These are phyloP conservation scores for Erebia palarica DNA, from an alignment of 2,888 invertebrate genomes.

Conservation along the genomic window DNA sequence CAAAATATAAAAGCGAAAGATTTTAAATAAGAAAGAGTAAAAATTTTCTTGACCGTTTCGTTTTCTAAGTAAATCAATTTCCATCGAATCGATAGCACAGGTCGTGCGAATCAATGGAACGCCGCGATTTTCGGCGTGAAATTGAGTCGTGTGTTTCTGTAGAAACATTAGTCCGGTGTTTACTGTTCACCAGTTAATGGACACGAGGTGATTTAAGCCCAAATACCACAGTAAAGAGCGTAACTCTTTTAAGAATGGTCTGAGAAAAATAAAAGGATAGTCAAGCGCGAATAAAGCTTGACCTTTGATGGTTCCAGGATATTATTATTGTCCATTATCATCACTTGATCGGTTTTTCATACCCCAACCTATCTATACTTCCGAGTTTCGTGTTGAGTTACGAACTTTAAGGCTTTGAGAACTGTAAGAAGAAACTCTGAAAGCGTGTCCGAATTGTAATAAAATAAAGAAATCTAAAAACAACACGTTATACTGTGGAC, in stretches of 20 bases:
- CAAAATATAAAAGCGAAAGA: background rate
- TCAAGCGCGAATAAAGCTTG: background rate
- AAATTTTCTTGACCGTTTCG: constrained; percentile 2
- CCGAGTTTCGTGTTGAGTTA: too few species aligned
- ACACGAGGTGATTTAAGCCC: constrained; percentile 44
- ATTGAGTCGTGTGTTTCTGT: constrained; percentile 36
- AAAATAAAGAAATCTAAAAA: too few species aligned
- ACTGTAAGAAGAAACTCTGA: too few species aligned
- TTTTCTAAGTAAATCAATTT: constrained; percentile 11
- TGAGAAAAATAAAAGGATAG: background rate
- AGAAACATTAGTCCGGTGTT: constrained; percentile 45
- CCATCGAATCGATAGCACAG: constrained; percentile 5
- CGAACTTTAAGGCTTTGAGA: too few species aligned
- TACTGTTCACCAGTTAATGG: constrained; percentile 49
- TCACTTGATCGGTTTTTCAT: background rate
- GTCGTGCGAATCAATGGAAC: constrained; percentile 12
- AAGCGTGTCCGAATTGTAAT: too few species aligned
- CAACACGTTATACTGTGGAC: too few species aligned
- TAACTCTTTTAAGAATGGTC: constrained; percentile 20
- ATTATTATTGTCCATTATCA: background rate
- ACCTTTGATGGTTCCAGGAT: background rate
- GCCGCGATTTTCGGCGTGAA: constrained; percentile 20
- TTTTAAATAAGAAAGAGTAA: background rate
- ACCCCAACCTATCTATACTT: too few species aligned
- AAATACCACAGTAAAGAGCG: constrained; percentile 24